These are phyloP conservation scores for Hassar affinis DNA, from an alignment of 2,113 vertebrate genomes.

Conservation along the genomic window DNA sequence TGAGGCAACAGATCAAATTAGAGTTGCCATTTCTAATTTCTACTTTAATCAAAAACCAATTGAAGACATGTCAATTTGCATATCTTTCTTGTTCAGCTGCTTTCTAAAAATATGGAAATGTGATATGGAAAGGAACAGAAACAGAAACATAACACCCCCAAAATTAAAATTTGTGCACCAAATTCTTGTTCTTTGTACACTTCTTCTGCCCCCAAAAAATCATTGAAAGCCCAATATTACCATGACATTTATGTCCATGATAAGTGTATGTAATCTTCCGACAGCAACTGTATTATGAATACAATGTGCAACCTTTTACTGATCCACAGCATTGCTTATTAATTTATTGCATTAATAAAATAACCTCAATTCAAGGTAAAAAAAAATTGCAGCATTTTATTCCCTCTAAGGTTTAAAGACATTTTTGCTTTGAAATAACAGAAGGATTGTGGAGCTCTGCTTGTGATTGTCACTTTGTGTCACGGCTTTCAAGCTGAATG, in stretches of 20 bases:
- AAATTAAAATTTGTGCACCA: too few species aligned
- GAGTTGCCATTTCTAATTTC: conserved; percentile 11
- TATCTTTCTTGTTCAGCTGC: not conserved
- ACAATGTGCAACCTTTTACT: not conserved
- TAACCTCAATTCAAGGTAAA: not conserved
- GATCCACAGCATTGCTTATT: not conserved
- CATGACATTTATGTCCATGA: too few species aligned
- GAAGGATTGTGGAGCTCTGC: conserved; percentile 32
- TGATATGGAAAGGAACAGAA: not conserved
- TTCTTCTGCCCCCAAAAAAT: too few species aligned
- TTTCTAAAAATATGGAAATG: not conserved
- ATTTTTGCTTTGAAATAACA: conserved; percentile 48
- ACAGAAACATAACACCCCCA: not conserved
- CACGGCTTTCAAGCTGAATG: conserved; percentile 53
- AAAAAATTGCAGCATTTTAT: not conserved
- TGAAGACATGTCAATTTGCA: conserved; percentile 36
- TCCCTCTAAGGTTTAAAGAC: not conserved
- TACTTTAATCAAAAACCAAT: conserved; percentile 37
- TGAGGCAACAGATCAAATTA: conserved; percentile 38
- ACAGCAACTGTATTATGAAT: not conserved
- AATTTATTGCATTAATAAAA: not conserved
- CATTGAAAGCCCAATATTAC: too few species aligned
- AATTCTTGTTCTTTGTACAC: too few species aligned
- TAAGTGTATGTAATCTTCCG: too few species aligned
- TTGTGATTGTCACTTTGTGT: conserved; percentile 54